Evolutionary conservation across 2,113 vertebrate genomes (phyloP).

Genomic region (Neomonachus schauinslandi): DNA sequence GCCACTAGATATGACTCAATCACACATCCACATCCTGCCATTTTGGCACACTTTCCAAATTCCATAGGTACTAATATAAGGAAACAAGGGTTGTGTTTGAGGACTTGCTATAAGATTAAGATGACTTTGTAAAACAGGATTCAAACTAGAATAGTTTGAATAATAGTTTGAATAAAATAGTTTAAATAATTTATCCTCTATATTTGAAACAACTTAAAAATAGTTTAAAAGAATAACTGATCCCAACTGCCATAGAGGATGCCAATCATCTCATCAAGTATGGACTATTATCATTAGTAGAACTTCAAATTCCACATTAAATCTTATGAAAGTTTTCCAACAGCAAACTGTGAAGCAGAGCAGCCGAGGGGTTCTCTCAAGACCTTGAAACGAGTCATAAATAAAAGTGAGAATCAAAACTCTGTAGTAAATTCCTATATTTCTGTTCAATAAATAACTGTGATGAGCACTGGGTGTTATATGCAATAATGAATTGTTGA

Average conservation of each 20-base stretch:
- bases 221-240: slow-evolving; percentile 46
- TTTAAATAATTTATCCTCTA: not conserved
- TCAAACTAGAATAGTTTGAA: not conserved
- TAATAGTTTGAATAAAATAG: not conserved
- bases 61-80: not conserved
- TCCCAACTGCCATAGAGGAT: not conserved
- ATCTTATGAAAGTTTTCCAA: not conserved
- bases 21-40: not conserved
- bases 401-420: slow-evolving; percentile 29
- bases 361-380: not conserved
- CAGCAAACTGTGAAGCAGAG: not conserved
- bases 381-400: not conserved
- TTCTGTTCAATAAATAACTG: not conserved
- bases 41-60: not conserved
- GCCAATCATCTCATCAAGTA: not conserved
- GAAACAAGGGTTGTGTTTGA: not conserved
- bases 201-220: slow-evolving; percentile 16
- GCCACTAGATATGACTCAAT: not conserved
- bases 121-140: not conserved
- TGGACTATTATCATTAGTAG: not conserved
- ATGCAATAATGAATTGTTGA: not conserved
- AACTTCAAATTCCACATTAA: slow-evolving; percentile 43
- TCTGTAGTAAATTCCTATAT: not conserved
- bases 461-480: not conserved
- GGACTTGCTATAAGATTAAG: not conserved